Base-by-base conservation (phyloP, 2,888 invertebrate genomes). In the Spialia ferax region DNA sequence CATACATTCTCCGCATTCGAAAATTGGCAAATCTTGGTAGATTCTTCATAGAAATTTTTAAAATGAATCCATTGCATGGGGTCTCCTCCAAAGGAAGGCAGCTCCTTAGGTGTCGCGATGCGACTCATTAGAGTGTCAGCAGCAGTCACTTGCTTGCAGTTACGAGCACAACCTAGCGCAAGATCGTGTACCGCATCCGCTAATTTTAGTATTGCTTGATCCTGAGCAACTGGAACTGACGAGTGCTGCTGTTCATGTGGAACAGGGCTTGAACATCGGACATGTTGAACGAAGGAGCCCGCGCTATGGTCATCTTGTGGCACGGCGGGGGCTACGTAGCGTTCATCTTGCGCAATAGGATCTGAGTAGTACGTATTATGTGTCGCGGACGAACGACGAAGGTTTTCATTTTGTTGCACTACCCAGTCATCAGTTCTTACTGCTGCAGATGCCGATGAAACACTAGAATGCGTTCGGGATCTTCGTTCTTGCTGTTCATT, bases 1-100 rank as follows among this genome's bases (percentile, higher is more conserved):
- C 75, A 75, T 6, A 76, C 5, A 26, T 76, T 77, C 65, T 78
- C 77, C 11, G 63, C 67, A 13, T 70, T 66, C 7, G 13, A 42
- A 38, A 59, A 59, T 2, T 42, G 23, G 42, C 59, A 59, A 1
- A 59, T 22, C 23, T 59, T 22, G 0, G 38, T 42, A 7, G 59
- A 59, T n/a, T 59, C 59, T 1, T 59, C 42, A 10, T 23, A 59
- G 13, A 23, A 42, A 22, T 42, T 42, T 23, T 42, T 42, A 23
- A 59, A 59, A 15, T 59, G 42, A 13, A 59, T 8, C 59, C 59
- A 59, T 18, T 59, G 42, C 59, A 59, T 59, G 0, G 38, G 59
- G 23, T 59, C 42, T 11, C 59, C 59, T 1, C 23, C 15, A 5
- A 72, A 75, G 3, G 5, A 6, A 5, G 73, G 73, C 32, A 74